A percentile compares a stretch with the other conserved stretches of the same genome.
phyloP scores from a whole-genome alignment of 2,888 invertebrate species.

The Uropetala carovei region DNA sequence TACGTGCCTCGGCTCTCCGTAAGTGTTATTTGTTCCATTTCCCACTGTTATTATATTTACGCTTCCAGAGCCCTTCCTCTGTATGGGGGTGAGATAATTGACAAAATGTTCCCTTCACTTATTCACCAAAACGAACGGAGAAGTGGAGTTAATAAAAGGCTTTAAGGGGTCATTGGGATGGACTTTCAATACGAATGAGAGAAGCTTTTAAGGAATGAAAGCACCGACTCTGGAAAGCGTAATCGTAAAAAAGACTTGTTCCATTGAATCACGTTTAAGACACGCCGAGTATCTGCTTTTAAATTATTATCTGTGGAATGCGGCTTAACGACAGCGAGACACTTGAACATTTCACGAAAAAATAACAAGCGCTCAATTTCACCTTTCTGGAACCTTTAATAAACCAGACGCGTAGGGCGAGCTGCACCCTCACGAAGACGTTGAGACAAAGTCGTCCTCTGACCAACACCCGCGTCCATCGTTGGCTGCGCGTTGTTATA shows the following conservation, averaged over 20 bases:
- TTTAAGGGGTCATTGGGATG: background rate
- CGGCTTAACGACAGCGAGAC: too few species aligned
- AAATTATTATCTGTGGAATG: too few species aligned
- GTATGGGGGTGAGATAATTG: background rate
- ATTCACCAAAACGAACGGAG: constrained; percentile 20
- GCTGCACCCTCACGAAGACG: background rate
- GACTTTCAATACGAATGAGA: background rate
- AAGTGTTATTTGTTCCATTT: constrained; percentile 33
- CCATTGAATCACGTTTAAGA: background rate
- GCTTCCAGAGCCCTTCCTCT: background rate
- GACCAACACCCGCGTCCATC: background rate
- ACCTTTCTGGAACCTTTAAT: background rate
- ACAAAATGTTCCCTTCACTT: constrained; percentile 8
- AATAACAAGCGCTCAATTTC: background rate
- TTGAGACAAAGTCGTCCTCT: background rate
- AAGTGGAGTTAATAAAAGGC: constrained; percentile 54
- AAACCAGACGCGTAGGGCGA: background rate
- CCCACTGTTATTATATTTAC: constrained; percentile 58
- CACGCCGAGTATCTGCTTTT: too few species aligned
- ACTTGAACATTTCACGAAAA: background rate
- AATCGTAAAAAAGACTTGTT: background rate
- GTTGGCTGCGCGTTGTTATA: background rate
- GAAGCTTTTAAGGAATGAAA: background rate
- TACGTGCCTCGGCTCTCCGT: background rate
- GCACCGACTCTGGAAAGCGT: background rate